phyloP scores from a whole-genome alignment of 2,888 invertebrate species.

The Thera obeliscata region DNA sequence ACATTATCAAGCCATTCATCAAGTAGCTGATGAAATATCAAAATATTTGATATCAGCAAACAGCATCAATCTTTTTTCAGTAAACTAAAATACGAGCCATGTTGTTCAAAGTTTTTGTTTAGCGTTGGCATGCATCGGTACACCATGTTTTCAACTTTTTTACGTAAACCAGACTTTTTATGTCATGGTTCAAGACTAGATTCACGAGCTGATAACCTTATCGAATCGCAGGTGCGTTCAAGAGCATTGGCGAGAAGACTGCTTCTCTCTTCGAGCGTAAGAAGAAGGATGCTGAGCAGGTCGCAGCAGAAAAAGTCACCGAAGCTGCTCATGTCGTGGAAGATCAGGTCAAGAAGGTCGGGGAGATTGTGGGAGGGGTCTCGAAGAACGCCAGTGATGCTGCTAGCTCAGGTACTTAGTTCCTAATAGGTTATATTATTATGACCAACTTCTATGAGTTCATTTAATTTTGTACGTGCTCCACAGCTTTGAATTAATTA shows the following conservation, averaged over 20 bases:
- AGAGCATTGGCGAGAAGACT: constrained; percentile 89
- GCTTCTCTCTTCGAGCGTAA: constrained; percentile 88
- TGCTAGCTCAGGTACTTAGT: constrained; percentile 67
- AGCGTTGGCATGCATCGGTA: not conserved
- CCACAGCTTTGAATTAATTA: not conserved
- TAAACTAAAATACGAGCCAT: not conserved
- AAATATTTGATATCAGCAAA: not conserved
- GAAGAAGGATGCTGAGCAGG: constrained; percentile 88
- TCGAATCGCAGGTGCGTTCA: constrained; percentile 85
- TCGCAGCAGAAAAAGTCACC: constrained; percentile 86
- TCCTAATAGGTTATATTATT: not conserved
- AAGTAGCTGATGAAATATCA: not conserved
- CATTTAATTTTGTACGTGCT: not conserved
- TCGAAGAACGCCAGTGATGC: constrained; percentile 82
- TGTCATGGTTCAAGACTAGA: not conserved
- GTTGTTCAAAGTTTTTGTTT: not conserved
- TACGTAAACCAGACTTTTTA: no score
- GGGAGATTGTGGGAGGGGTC: constrained; percentile 84
- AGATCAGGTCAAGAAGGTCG: constrained; percentile 86
- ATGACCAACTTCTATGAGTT: not conserved
- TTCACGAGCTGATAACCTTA: constrained; percentile 2
- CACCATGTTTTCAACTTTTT: no score
- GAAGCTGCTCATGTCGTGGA: constrained; percentile 86
- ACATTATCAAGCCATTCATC: constrained; percentile 4
- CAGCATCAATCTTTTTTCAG: not conserved